Percentiles rank a stretch among this genome's conserved stretches.
Evolutionary conservation across 2,888 invertebrate genomes (phyloP).

Genomic region (Sericinus montela): DNA sequence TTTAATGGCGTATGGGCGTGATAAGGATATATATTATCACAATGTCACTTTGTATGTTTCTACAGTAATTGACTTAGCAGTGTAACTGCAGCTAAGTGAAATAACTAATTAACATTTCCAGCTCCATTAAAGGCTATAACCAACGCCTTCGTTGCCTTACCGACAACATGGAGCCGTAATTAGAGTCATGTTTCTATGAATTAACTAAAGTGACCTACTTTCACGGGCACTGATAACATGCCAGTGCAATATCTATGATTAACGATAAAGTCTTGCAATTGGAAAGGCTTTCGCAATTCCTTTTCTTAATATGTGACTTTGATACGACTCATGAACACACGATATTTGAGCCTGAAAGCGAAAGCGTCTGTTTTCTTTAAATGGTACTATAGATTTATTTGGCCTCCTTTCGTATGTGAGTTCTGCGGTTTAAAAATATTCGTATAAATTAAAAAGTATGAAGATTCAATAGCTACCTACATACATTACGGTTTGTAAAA

Average conservation of each 20-base stretch:
- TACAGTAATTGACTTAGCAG: not conserved
- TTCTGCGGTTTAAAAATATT: too few species aligned
- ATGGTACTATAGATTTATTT: too few species aligned
- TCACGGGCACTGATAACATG: not conserved
- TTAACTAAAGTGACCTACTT: conserved; percentile 7
- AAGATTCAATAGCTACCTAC: too few species aligned
- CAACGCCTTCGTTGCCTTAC: not conserved
- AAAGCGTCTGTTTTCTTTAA: too few species aligned
- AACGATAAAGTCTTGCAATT: not conserved
- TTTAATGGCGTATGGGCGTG: too few species aligned
- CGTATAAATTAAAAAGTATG: too few species aligned
- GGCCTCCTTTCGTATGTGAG: too few species aligned
- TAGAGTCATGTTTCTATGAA: conserved; percentile 4
- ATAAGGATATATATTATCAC: too few species aligned
- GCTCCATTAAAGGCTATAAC: not conserved
- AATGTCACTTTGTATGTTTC: not conserved
- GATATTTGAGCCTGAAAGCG: too few species aligned
- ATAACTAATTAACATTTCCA: conserved; percentile 8
- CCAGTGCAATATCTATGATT: conserved; percentile 5
- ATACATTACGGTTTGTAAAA: too few species aligned
- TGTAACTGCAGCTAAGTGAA: conserved; percentile 1
- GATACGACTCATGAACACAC: too few species aligned
- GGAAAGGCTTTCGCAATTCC: not conserved
- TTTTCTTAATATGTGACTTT: too few species aligned
- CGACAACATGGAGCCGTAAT: conserved; percentile 6